Evolutionary conservation across 2,797 vertebrate genomes (phyloP), one percentile per base, ranked within the genome.

Genomic region (Meda fulgida): DNA sequence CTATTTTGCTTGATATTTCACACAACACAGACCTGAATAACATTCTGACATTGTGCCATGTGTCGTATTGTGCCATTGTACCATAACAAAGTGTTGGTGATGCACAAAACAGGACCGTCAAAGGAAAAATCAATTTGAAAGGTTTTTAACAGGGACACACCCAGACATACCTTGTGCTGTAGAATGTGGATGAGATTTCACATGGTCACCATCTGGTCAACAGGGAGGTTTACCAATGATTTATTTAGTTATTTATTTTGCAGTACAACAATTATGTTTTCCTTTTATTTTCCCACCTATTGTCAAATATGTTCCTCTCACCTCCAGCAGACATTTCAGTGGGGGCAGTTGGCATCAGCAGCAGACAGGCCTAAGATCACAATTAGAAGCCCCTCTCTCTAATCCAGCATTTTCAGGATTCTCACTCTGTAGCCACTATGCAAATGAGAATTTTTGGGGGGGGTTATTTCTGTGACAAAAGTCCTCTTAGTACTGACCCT

Each of bases 221-320:
- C 53, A 83, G 85, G 43, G 76, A 88, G 85, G 85, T 88, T 83
- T 46, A 81, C 72, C 72, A 34, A 66, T 83, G 19, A 87, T 31
- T 63, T 80, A n/a, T 38, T 66, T 72, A 78, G 63, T 34, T 77
- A 34, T 43, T 40, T 46, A 53, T 73, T 60, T 60, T 21, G 38
- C 38, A 29, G 19, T 55, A 86, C 84, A 83, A 85, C n/a, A 40
- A 29, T 36, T 70, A 60, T 53, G 38, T 70, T 84, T 85, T 82
- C 19, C 43, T 82, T 78, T 81, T 65, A 75, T 84, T 87, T 84
- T 34, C 48, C n/a, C 51, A 80, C 76, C 83, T 86, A 76, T 88
- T 82, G 84, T 89, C 51, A 82, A 60, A 87, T 51, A 87, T 80
- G 87, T 81, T 87, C 55, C 46, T 65, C 81, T 88, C 85, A 84